Percentiles rank a stretch among this genome's conserved stretches.
Evolutionary conservation across 2,888 invertebrate genomes (phyloP).

Genomic region (Amiota mariae): DNA sequence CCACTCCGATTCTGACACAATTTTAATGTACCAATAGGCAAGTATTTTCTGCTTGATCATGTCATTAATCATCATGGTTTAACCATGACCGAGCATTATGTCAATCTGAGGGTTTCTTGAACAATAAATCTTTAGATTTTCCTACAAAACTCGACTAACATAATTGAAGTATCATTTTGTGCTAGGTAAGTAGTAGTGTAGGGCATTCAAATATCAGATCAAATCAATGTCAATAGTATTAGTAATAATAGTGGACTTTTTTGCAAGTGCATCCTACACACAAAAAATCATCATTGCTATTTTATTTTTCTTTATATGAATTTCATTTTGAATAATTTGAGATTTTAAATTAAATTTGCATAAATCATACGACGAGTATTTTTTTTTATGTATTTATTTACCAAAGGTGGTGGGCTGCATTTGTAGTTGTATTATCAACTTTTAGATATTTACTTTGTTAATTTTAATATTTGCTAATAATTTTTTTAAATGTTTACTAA

Average conservation of each 20-base stretch:
- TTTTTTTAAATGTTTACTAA: conserved; percentile 8
- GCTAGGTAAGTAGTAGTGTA: too few species aligned
- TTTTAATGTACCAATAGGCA: too few species aligned
- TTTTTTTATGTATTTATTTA: background rate
- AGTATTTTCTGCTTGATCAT: too few species aligned
- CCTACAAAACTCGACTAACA: too few species aligned
- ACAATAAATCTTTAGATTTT: too few species aligned
- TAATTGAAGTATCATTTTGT: too few species aligned
- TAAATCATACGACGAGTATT: conserved; percentile 26
- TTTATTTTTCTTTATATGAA: background rate
- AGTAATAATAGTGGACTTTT: too few species aligned
- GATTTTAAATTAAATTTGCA: conserved; percentile 12
- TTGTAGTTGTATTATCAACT: background rate
- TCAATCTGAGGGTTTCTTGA: too few species aligned
- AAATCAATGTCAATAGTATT: conserved; percentile 7
- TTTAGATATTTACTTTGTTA: conserved; percentile 6
- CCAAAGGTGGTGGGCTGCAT: conserved; percentile 23
- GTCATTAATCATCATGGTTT: too few species aligned
- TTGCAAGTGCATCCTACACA: conserved; percentile 23
- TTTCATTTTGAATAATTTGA: conserved; percentile 17
- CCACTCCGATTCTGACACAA: too few species aligned
- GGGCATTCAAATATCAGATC: background rate
- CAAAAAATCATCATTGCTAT: background rate
- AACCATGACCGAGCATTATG: too few species aligned
- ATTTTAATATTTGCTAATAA: background rate